phyloP scores from a whole-genome alignment of 2,113 vertebrate species.

The Caranx melampygus region DNA sequence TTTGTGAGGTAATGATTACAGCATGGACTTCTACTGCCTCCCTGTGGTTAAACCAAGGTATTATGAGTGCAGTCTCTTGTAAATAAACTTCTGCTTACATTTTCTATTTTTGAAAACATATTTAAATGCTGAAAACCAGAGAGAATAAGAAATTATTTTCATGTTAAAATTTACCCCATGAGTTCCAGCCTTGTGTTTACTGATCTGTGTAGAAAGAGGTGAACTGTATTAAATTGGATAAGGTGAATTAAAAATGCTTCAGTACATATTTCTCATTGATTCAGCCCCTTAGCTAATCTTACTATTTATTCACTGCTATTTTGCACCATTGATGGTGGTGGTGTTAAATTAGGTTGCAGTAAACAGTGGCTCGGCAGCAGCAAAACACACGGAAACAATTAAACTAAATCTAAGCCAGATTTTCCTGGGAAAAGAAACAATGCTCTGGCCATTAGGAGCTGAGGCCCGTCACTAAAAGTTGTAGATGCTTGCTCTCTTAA shows the following conservation, averaged over 20 bases:
- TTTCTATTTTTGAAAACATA: constrained; percentile 9
- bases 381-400: constrained; percentile 67
- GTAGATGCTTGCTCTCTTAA: constrained; percentile 14
- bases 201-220: neutral
- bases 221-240: neutral
- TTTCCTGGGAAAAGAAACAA: constrained; percentile 46
- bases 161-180: neutral
- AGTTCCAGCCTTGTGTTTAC: neutral
- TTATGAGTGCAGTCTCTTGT: neutral
- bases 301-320: constrained; percentile 28
- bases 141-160: neutral
- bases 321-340: constrained; percentile 35
- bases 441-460: constrained; percentile 24
- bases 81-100: neutral
- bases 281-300: constrained; percentile 21
- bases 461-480: constrained; percentile 10
- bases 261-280: neutral
- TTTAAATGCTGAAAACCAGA: constrained; percentile 3
- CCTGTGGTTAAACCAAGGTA: constrained; percentile 58
- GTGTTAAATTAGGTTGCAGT: constrained; percentile 54
- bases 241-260: constrained; percentile 7
- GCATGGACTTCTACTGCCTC: constrained; percentile 72
- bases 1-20: constrained; percentile 41
- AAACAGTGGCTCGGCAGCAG: constrained; percentile 63
- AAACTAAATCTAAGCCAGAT: constrained; percentile 61